phyloP scores from a whole-genome alignment of 2,797 vertebrate genomes.

The Sebastiscus albofasciatus region DNA sequence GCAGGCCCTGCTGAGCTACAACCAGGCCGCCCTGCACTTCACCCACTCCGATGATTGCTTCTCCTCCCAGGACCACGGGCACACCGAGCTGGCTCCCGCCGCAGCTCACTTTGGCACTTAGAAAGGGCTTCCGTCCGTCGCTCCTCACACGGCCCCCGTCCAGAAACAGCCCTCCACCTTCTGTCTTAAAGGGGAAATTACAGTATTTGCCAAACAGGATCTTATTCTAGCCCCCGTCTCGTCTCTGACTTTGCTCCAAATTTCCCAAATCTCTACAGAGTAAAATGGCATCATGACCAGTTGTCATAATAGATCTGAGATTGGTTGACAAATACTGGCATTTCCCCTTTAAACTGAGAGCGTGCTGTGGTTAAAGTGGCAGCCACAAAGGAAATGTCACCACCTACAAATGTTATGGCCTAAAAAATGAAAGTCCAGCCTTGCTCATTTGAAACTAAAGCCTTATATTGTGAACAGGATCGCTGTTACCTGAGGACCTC shows the following conservation, averaged over 20 bases:
- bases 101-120: slow-evolving; percentile 64
- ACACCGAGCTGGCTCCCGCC: slow-evolving; percentile 30
- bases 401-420: neutral
- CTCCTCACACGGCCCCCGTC: slow-evolving; percentile 1
- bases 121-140: slow-evolving; percentile 26
- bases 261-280: neutral
- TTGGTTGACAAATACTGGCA: neutral
- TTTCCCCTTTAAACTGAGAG: slow-evolving; percentile 13
- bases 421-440: slow-evolving; percentile 30
- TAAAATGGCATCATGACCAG: neutral
- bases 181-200: slow-evolving; percentile 4
- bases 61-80: slow-evolving; percentile 73
- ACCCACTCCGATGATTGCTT: slow-evolving; percentile 82
- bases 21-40: slow-evolving; percentile 83
- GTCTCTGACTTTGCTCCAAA: neutral
- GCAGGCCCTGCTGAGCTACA: slow-evolving; percentile 87
- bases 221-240: neutral
- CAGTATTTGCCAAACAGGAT: neutral
- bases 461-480: neutral
- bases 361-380: neutral
- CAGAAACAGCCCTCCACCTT: slow-evolving; percentile 27
- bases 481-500: neutral
- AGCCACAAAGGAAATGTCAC: neutral
- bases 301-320: neutral
- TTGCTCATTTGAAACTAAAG: neutral